Percentiles rank a stretch among this genome's conserved stretches.
These are phyloP conservation scores for Danio albolineatus DNA, from an alignment of 2,797 vertebrate genomes.

Conservation along the genomic window DNA sequence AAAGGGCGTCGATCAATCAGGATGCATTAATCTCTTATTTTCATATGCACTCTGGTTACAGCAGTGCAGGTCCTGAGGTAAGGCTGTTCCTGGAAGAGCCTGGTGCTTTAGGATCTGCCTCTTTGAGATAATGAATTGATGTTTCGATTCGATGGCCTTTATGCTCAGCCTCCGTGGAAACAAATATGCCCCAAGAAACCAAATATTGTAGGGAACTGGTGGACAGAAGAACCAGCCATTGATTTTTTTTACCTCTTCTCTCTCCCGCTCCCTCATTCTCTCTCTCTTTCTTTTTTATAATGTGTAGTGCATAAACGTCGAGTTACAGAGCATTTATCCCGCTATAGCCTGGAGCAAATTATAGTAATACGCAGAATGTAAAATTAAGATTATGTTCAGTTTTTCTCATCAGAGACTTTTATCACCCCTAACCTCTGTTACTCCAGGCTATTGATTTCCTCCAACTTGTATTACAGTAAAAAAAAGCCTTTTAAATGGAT, in stretches of 20 bases:
- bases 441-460: conserved; percentile 30
- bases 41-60: conserved; percentile 72
- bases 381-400: conserved; percentile 23
- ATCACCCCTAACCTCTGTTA: not conserved
- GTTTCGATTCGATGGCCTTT: conserved; percentile 83
- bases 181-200: conserved; percentile 84
- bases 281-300: conserved; percentile 42
- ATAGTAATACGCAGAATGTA: conserved; percentile 3
- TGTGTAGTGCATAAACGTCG: conserved; percentile 24
- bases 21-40: conserved; percentile 70
- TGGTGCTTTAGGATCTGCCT: conserved; percentile 65
- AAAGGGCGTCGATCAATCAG: conserved; percentile 66
- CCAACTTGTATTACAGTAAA: conserved; percentile 11
- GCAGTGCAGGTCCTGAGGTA: conserved; percentile 67
- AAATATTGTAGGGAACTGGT: conserved; percentile 79
- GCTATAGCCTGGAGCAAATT: conserved; percentile 17
- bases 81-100: conserved; percentile 78
- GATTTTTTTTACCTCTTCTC: conserved; percentile 71
- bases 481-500: conserved; percentile 23
- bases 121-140: conserved; percentile 85
- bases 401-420: conserved; percentile 26
- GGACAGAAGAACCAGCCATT: conserved; percentile 77
- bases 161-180: conserved; percentile 81
- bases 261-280: conserved; percentile 24
- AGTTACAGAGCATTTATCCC: conserved; percentile 31